Conservation (phyloP, 2,113 vertebrate species). For the Toxotes chatareus region DNA sequence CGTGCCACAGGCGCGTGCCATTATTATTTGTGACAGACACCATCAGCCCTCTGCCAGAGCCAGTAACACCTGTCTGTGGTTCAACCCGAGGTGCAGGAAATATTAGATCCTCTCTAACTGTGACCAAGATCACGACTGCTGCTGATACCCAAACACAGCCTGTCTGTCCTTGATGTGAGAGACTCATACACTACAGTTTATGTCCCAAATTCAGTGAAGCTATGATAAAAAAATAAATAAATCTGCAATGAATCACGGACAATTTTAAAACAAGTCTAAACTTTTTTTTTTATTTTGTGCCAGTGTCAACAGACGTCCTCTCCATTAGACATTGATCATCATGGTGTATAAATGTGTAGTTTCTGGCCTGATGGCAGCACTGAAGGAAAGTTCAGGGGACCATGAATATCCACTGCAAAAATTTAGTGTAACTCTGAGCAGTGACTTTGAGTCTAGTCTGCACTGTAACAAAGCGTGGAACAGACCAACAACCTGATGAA, state of each 20-base stretch:
- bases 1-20: slow-evolving; percentile 7
- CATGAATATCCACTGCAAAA: background rate
- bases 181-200: background rate
- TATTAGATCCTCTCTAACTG: slow-evolving; percentile 29
- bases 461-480: background rate
- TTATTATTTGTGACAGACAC: slow-evolving; percentile 49
- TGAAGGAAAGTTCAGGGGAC: too few relatives aligned
- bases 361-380: too few relatives aligned
- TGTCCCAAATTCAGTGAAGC: background rate
- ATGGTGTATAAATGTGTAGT: too few relatives aligned
- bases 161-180: background rate
- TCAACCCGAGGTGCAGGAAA: slow-evolving; percentile 14
- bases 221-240: too few relatives aligned
- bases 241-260: too few relatives aligned
- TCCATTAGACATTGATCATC: too few relatives aligned
- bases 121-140: background rate
- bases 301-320: too few relatives aligned
- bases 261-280: too few relatives aligned
- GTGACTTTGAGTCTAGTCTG: background rate
- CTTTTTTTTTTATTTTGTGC: too few relatives aligned
- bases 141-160: background rate
- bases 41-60: slow-evolving; percentile 20
- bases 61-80: slow-evolving; percentile 10
- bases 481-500: background rate
- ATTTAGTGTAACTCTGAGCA: background rate